Evolutionary conservation across 2,797 vertebrate genomes (phyloP).

Genomic region (Nothura maculosa): DNA sequence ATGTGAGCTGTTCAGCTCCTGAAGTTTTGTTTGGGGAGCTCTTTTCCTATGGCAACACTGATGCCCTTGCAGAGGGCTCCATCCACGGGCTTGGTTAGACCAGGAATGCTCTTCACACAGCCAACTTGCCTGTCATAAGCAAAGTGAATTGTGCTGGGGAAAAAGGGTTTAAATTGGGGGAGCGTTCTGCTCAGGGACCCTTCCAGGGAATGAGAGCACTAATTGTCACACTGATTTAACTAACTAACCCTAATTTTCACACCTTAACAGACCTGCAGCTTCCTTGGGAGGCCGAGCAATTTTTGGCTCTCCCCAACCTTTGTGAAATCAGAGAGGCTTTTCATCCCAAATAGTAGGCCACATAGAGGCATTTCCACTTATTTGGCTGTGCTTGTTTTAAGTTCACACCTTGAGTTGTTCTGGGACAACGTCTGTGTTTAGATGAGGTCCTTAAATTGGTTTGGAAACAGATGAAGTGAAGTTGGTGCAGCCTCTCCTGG

Average conservation of each 20-base stretch:
- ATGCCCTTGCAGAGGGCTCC: background rate
- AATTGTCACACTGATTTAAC: too few relatives aligned
- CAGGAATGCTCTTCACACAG: accelerated
- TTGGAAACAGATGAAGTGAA: background rate
- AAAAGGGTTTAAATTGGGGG: background rate
- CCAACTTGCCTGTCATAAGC: background rate
- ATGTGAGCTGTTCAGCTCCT: background rate
- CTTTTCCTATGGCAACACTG: accelerated
- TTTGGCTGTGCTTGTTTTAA: constrained; percentile 7
- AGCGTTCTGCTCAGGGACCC: background rate
- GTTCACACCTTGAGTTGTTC: background rate
- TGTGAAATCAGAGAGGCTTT: background rate
- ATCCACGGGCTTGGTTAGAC: background rate
- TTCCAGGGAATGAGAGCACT: background rate
- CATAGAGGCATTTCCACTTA: background rate
- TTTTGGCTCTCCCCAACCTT: constrained; percentile 4
- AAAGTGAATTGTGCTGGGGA: background rate
- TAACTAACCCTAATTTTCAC: background rate
- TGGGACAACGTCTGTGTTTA: background rate
- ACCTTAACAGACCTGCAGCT: constrained; percentile 37
- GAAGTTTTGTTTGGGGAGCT: background rate
- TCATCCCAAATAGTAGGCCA: background rate
- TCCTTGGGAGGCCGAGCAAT: background rate
- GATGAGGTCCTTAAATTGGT: background rate
- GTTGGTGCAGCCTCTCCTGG: accelerated